Percentiles rank a stretch among this genome's conserved stretches.
Evolutionary conservation across 64 coral and sea anemone genomes (phyloP).

Genomic region (Dendrophyllia cribrosa): DNA sequence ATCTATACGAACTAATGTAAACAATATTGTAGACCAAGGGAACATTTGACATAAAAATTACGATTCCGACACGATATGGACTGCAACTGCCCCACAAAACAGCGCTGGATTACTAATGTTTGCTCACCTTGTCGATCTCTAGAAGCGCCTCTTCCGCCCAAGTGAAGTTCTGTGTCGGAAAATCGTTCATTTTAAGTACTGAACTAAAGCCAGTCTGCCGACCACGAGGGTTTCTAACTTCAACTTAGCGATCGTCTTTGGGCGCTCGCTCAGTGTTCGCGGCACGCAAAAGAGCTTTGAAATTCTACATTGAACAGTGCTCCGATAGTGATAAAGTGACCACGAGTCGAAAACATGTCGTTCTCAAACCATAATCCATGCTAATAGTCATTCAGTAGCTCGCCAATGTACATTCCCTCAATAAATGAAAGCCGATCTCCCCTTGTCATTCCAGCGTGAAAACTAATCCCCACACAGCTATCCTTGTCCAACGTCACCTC

Average conservation of each 20-base stretch:
- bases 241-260: conserved; percentile 8
- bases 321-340: neutral
- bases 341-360: conserved; percentile 24
- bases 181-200: conserved; percentile 12
- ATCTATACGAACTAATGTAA: conserved; percentile 40
- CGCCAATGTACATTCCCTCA: conserved; percentile 29
- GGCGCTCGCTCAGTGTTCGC: neutral
- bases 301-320: neutral
- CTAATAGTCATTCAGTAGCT: conserved; percentile 11
- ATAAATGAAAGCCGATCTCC: conserved; percentile 25
- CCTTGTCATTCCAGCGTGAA: conserved; percentile 20
- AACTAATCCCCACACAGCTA: conserved; percentile 6
- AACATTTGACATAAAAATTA: neutral
- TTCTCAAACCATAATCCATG: conserved; percentile 39
- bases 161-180: conserved; percentile 1
- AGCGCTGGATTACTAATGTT: conserved; percentile 28
- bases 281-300: neutral
- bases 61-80: conserved; percentile 12
- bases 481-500: conserved; percentile 27
- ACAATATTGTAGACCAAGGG: conserved; percentile 17
- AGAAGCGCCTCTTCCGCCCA: conserved; percentile 63
- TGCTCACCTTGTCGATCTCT: conserved; percentile 58
- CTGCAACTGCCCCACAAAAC: neutral
- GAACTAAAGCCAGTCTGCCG: neutral
- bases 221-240: conserved; percentile 4